Base-by-base conservation (phyloP, 2,888 invertebrate species). In the Andrena praecox region DNA sequence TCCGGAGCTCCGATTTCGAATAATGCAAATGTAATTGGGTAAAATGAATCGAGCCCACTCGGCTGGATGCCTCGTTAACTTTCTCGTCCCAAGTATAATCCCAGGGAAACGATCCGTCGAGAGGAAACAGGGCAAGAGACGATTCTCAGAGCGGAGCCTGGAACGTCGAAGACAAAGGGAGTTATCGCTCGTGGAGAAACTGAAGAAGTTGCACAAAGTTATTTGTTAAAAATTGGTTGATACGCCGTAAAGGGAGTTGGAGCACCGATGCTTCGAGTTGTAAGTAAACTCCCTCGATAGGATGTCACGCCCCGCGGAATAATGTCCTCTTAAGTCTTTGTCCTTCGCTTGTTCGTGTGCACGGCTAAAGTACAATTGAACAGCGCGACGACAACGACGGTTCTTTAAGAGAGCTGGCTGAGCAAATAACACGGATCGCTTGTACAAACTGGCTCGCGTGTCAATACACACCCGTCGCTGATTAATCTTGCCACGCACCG, bases 311-410 rank as follows among this genome's bases (percentile, higher is more conserved):
- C 73, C n/a, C 50, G 64, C 54, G 31, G 68, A 60, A 73, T 68
- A 64, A 77, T 35, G 72, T 78, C 35, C 60, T 35, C 75, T 84
- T 29, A 52, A 54, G 54, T 62, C 72, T 83, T 80, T 84, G 80
- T 86, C 76, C 75, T 4, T 56, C 66, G 64, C 63, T 78, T 59
- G 52, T 60, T 77, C 74, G 74, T 64, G 56, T 59, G 74, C 54
- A 62, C 71, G 62, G 59, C 35, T 79, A 6, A 73, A 80, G 31
- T 33, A 48, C 75, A 70, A 81, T 77, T 59, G 79, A 63, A 63
- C 72, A 29, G 52, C 63, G 62, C 63, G 50, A 52, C 64, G 70
- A 56, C 64, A 66, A 60, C 48, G 73, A 68, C n/a, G 48, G 12
- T 42, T 73, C 70, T 82, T 50, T 24, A 52, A 80, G n/a, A 16